phyloP scores from a whole-genome alignment of 2,113 vertebrate species.

The Thamnaconus septentrionalis region DNA sequence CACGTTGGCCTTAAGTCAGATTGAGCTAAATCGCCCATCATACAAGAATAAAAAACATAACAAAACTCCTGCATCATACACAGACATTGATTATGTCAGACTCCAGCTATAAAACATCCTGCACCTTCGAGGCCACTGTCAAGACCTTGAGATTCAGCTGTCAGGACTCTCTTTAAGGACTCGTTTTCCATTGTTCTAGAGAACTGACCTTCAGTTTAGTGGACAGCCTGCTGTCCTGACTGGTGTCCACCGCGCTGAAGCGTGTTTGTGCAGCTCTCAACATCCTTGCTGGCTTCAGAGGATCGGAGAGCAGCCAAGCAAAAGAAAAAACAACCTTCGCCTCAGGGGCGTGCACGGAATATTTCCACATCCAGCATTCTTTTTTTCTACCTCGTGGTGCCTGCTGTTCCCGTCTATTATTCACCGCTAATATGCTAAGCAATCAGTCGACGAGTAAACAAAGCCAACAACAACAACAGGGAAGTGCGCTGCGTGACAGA shows the following conservation, averaged over 20 bases:
- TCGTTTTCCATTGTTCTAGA: conserved; percentile 5
- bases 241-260: conserved; percentile 8
- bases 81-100: too few relatives aligned
- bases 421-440: too few relatives aligned
- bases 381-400: background rate
- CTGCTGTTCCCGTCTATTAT: too few relatives aligned
- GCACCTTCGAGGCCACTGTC: too few relatives aligned
- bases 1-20: background rate
- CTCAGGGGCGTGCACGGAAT: too few relatives aligned
- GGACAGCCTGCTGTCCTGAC: conserved; percentile 15
- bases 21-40: background rate
- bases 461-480: conserved; percentile 36
- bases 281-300: background rate
- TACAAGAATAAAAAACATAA: too few relatives aligned
- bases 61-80: too few relatives aligned
- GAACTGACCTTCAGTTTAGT: conserved; percentile 32
- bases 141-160: too few relatives aligned
- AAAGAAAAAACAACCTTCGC: background rate
- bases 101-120: too few relatives aligned
- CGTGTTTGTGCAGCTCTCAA: conserved; percentile 20
- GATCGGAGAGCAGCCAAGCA: conserved; percentile 10
- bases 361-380: too few relatives aligned
- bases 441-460: conserved; percentile 43
- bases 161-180: conserved; percentile 11
- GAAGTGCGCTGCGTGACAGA: conserved; percentile 41